A percentile compares a stretch with the other conserved stretches of the same genome.
These are phyloP conservation scores for Speoplatyrhinus poulsoni DNA, from an alignment of 2,113 vertebrate genomes.

Conservation along the genomic window DNA sequence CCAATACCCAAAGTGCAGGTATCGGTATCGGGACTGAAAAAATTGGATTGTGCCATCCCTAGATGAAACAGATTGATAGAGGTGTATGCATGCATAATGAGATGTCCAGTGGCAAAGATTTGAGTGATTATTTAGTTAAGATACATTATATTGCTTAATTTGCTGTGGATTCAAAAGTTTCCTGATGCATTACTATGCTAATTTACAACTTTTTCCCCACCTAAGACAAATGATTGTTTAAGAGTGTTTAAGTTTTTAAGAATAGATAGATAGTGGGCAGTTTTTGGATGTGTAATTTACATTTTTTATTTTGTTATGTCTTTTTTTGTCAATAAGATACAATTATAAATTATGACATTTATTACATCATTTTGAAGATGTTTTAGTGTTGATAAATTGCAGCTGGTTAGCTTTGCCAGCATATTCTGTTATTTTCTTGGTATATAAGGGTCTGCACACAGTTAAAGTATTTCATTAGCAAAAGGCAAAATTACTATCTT, in stretches of 20 bases:
- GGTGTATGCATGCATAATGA: too few relatives aligned
- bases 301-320: neutral
- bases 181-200: neutral
- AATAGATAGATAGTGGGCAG: constrained; percentile 11
- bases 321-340: neutral
- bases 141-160: constrained; percentile 22
- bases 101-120: constrained; percentile 43
- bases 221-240: constrained; percentile 52
- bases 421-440: neutral
- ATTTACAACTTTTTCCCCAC: constrained; percentile 32
- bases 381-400: neutral
- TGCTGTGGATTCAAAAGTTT: neutral
- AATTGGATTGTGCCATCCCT: too few relatives aligned
- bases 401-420: neutral
- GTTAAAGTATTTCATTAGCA: too few relatives aligned
- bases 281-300: neutral
- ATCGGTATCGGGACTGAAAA: too few relatives aligned
- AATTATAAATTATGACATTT: neutral
- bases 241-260: constrained; percentile 39
- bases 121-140: constrained; percentile 39
- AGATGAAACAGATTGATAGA: too few relatives aligned
- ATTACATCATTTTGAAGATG: too few relatives aligned
- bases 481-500: neutral
- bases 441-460: too few relatives aligned
- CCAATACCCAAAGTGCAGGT: too few relatives aligned